Percentiles rank a stretch among this genome's conserved stretches.
These are phyloP conservation scores for Gerris lacustris DNA, from an alignment of 2,888 invertebrate species.

Conservation along the genomic window DNA sequence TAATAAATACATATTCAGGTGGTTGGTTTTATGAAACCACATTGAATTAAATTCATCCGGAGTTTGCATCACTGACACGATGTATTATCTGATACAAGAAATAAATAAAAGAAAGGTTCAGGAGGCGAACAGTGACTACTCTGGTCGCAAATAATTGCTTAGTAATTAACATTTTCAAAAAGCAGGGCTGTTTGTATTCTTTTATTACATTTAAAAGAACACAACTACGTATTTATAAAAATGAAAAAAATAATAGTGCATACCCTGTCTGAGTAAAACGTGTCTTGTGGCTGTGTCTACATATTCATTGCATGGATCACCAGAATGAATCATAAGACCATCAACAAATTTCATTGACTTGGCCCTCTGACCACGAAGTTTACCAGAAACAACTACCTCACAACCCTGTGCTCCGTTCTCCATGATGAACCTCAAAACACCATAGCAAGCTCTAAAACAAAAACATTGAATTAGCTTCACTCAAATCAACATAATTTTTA, in stretches of 20 bases:
- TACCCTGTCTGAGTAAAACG: constrained; percentile 90
- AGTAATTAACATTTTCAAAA: too few relatives aligned
- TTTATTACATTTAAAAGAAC: too few relatives aligned
- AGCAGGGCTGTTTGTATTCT: too few relatives aligned
- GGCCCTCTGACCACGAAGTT: constrained; percentile 95
- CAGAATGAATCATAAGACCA: constrained; percentile 99
- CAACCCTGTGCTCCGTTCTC: constrained; percentile 94
- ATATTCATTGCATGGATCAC: constrained; percentile 96
- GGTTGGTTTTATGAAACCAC: too few relatives aligned
- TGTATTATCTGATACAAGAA: too few relatives aligned
- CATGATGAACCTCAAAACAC: constrained; percentile 97
- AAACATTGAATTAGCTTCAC: neutral
- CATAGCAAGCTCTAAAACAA: constrained; percentile 75
- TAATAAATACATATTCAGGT: too few relatives aligned
- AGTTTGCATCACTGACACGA: too few relatives aligned
- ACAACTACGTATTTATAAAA: neutral
- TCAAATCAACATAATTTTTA: too few relatives aligned
- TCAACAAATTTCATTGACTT: constrained; percentile 99
- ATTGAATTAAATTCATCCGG: too few relatives aligned
- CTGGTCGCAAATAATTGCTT: too few relatives aligned
- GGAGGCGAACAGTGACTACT: too few relatives aligned
- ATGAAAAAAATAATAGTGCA: constrained; percentile 14
- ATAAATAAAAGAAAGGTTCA: too few relatives aligned
- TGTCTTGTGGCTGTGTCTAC: constrained; percentile 97
- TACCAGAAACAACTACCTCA: constrained; percentile 97